Evolutionary conservation across 2,888 invertebrate species (phyloP), one percentile per base, ranked within the genome.

Genomic region (Tillus elongatus): DNA sequence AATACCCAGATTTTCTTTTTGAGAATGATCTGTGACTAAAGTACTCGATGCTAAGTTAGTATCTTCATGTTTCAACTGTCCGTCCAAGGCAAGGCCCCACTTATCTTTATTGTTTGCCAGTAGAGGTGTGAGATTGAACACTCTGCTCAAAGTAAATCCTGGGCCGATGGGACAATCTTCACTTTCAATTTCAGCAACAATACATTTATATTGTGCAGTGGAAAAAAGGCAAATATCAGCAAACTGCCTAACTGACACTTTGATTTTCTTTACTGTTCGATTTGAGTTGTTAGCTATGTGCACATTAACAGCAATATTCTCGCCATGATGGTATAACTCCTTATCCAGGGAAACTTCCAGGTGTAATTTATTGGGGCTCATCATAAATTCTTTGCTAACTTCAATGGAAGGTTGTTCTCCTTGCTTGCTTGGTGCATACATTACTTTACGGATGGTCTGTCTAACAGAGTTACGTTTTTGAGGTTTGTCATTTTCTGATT

Each of bases 171-270:
- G 91, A 68, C 90, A 91, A 42, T 91, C 91, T 68, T 92, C 92
- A 70, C 90, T 91, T 69, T 98, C 98, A 26, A 86, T 79, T 70
- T 97, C 96, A 28, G 97, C 97, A 40, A 99, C 97, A 49, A 91
- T 92, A 68, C 97, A 98, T 68, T 97, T 97, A 73, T 99, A 98
- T 70, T 96, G 96, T 42, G 98, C 97, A 47, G 97, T 97, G 42
- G 96, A 96, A 70, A 98, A 99, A 37, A 99, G 77, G 68, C 97
- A 98, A 63, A 98, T 98, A 69, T 99, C 98, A 9, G 98, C 97
- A 68, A 97, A 93, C 74, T 98, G 97, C 41, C 95, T 79, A 41
- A 98, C 96, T 52, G 85, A 83, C 51, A 88, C 86, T 67, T 88
- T 97, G 61, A 98, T 90, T 69, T 95, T 95, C 70, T 97, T 97